Percentiles rank a stretch among this genome's conserved stretches.
These are phyloP conservation scores for Bucorvus abyssinicus DNA, from an alignment of 2,797 vertebrate species.

Conservation along the genomic window DNA sequence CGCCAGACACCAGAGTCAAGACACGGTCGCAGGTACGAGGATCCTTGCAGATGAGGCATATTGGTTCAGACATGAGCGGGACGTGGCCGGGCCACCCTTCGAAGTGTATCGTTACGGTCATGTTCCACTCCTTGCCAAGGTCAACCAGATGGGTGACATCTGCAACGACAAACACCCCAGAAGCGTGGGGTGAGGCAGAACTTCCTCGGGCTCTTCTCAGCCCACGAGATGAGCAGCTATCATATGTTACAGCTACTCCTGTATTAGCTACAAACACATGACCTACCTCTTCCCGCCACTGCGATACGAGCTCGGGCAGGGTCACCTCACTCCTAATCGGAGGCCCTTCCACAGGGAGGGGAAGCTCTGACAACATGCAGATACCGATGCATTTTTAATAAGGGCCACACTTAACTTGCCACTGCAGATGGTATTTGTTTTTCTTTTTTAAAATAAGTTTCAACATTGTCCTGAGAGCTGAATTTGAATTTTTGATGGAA, in stretches of 20 bases:
- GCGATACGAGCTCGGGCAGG: neutral
- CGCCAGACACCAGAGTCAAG: conserved; percentile 63
- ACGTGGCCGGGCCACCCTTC: neutral
- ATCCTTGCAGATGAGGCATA: conserved; percentile 75
- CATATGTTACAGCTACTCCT: neutral
- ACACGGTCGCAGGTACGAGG: conserved; percentile 56
- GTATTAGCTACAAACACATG: neutral
- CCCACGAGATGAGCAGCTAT: neutral
- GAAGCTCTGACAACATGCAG: conserved; percentile 9
- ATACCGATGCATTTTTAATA: conserved; percentile 10
- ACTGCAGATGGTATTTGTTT: neutral
- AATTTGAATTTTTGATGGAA: conserved; percentile 32
- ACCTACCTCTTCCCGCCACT: neutral
- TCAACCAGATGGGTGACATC: conserved; percentile 70
- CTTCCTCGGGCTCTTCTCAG: neutral
- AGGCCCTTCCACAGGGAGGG: neutral
- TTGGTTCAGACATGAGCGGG: neutral
- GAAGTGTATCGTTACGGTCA: conserved; percentile 61
- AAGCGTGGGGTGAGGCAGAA: neutral
- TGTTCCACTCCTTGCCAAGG: conserved; percentile 59
- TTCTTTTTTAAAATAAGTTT: neutral
- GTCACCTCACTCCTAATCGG: too few species aligned
- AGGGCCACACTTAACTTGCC: neutral
- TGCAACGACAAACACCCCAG: conserved; percentile 3
- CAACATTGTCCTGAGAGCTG: neutral